Evolutionary conservation across 2,797 vertebrate genomes (phyloP).

Genomic region (Acanthopagrus latus): DNA sequence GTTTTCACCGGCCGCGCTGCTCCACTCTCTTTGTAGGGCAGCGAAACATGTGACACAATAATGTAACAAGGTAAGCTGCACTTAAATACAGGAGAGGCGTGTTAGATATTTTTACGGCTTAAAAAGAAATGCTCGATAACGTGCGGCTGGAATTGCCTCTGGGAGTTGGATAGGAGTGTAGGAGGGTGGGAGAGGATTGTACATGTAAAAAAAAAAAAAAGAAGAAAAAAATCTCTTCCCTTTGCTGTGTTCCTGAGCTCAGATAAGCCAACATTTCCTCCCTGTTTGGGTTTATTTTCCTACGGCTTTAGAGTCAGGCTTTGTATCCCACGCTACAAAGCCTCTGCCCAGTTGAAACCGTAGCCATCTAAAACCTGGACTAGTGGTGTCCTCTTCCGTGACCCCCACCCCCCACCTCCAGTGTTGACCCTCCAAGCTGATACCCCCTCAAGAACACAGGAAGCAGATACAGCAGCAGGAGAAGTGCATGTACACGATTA

Average conservation of each 20-base stretch:
- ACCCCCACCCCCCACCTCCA: slow-evolving; percentile 70
- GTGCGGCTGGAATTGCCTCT: slow-evolving; percentile 67
- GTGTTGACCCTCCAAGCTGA: slow-evolving; percentile 55
- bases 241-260: slow-evolving; percentile 73
- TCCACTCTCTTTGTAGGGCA: slow-evolving; percentile 64
- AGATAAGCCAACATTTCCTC: slow-evolving; percentile 85
- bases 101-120: slow-evolving; percentile 73
- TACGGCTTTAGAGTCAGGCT: slow-evolving; percentile 72
- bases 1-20: slow-evolving; percentile 68
- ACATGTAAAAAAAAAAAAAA: slow-evolving; percentile 42
- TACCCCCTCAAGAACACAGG: slow-evolving; percentile 50
- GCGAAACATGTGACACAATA: slow-evolving; percentile 70
- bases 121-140: slow-evolving; percentile 69
- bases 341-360: slow-evolving; percentile 63
- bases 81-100: slow-evolving; percentile 72
- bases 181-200: slow-evolving; percentile 71
- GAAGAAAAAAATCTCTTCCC: slow-evolving; percentile 34
- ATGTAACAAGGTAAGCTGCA: slow-evolving; percentile 79
- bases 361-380: slow-evolving; percentile 72
- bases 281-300: slow-evolving; percentile 82
- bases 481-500: slow-evolving; percentile 24
- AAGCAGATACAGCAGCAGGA: slow-evolving; percentile 30
- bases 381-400: slow-evolving; percentile 62
- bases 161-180: slow-evolving; percentile 68
- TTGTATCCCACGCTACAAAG: slow-evolving; percentile 75